These are phyloP conservation scores for Chaenocephalus aceratus DNA, from an alignment of 2,113 vertebrate genomes.

Conservation along the genomic window DNA sequence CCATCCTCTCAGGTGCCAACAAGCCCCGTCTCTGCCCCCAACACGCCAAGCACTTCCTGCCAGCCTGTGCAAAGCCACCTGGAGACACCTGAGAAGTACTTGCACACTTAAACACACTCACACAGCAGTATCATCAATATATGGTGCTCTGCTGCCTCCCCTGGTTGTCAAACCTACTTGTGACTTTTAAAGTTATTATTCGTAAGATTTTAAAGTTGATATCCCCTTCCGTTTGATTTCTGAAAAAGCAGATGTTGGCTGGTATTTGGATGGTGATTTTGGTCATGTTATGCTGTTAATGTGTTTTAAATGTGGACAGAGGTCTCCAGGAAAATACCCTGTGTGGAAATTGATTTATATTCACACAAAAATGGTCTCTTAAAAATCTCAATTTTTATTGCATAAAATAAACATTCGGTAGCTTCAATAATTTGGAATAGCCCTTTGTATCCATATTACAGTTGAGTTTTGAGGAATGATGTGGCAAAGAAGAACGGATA, in stretches of 20 bases:
- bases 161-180: neutral
- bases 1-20: conserved; percentile 65
- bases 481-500: neutral
- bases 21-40: conserved; percentile 60
- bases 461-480: conserved; percentile 6
- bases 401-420: neutral
- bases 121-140: neutral
- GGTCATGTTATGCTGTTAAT: neutral
- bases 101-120: neutral
- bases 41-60: conserved; percentile 81
- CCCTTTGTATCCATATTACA: neutral
- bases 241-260: neutral
- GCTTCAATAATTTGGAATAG: neutral
- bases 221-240: neutral
- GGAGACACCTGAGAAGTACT: conserved; percentile 69
- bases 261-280: neutral
- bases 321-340: no score
- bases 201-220: neutral
- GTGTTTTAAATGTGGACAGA: neutral
- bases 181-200: neutral
- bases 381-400: neutral
- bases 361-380: no score
- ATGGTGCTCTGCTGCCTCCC: neutral
- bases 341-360: no score
- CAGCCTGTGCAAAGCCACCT: conserved; percentile 84